Percentiles rank a stretch among this genome's conserved stretches.
These are phyloP conservation scores for Rhea pennata DNA, from an alignment of 2,113 vertebrate species.

Conservation along the genomic window DNA sequence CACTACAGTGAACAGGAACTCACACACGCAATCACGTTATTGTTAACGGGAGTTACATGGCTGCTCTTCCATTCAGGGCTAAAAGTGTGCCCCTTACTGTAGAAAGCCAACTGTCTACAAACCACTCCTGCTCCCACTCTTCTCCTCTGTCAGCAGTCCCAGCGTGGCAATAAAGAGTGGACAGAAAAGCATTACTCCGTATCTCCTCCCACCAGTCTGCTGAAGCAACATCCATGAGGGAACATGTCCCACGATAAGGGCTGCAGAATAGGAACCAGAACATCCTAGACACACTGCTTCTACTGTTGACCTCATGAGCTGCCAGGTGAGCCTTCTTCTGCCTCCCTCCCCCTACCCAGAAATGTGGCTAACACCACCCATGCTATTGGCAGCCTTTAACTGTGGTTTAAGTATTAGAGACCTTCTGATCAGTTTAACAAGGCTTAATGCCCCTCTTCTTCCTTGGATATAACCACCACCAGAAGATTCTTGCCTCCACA, in stretches of 20 bases:
- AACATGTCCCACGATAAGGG: not conserved
- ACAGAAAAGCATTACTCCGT: not conserved
- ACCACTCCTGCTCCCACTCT: not conserved
- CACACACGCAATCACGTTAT: conserved; percentile 55
- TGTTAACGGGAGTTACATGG: conserved; percentile 68
- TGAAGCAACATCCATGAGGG: not conserved
- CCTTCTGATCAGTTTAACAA: accelerated
- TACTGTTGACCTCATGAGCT: not conserved
- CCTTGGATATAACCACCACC: not conserved
- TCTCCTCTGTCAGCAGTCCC: not conserved
- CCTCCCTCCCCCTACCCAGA: not conserved
- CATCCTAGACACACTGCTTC: accelerated
- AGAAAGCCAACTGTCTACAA: conserved; percentile 17
- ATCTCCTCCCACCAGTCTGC: accelerated
- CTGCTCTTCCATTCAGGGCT: conserved; percentile 36
- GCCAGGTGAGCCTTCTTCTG: not conserved
- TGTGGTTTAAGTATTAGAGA: not conserved
- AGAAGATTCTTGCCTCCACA: not conserved
- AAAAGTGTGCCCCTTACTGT: conserved; percentile 36
- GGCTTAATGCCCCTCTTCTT: not conserved
- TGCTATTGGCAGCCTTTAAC: not conserved
- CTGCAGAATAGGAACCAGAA: not conserved
- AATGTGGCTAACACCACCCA: not conserved
- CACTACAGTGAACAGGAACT: conserved; percentile 57
- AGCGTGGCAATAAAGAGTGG: not conserved